Percentiles rank a stretch among this genome's conserved stretches.
Conservation (phyloP, 2,797 vertebrate genomes). For the Neosilurus hyrtlii region DNA sequence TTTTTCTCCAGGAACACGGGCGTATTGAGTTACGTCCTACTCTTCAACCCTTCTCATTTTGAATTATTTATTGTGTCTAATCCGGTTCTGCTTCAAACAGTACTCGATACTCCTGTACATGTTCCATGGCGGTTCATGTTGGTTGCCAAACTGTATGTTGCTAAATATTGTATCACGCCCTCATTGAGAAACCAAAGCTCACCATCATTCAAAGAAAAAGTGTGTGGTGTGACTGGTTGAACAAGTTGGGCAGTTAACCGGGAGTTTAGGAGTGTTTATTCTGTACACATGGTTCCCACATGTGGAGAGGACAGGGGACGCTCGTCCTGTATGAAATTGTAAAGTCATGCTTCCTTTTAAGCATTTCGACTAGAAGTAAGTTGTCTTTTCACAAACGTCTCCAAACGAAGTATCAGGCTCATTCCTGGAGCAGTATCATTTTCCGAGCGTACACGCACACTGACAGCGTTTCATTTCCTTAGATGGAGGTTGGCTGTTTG, state of each 20-base stretch:
- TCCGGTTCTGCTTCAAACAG: not conserved
- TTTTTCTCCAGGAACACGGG: too few relatives aligned
- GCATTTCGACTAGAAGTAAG: not conserved
- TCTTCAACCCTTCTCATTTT: not conserved
- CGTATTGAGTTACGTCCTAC: not conserved
- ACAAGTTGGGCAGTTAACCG: constrained; percentile 34
- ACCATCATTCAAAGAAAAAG: constrained; percentile 44
- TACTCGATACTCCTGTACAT: not conserved
- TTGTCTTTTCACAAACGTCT: not conserved
- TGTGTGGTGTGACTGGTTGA: constrained; percentile 60
- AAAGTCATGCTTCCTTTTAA: constrained; percentile 39
- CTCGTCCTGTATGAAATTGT: not conserved
- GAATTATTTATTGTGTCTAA: not conserved
- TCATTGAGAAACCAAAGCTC: constrained; percentile 18
- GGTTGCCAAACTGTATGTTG: constrained; percentile 1
- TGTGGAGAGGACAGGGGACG: not conserved
- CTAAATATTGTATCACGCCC: constrained; percentile 18
- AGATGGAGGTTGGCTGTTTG: constrained; percentile 40
- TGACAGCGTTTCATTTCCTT: not conserved
- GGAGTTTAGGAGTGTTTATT: constrained; percentile 40
- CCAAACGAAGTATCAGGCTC: not conserved
- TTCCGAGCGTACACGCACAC: not conserved
- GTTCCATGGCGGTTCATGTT: not conserved
- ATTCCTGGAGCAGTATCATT: not conserved
- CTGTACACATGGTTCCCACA: constrained; percentile 49